Evolutionary conservation across 2,797 vertebrate genomes (phyloP).

Genomic region (Hyperoplus lanceolatus): DNA sequence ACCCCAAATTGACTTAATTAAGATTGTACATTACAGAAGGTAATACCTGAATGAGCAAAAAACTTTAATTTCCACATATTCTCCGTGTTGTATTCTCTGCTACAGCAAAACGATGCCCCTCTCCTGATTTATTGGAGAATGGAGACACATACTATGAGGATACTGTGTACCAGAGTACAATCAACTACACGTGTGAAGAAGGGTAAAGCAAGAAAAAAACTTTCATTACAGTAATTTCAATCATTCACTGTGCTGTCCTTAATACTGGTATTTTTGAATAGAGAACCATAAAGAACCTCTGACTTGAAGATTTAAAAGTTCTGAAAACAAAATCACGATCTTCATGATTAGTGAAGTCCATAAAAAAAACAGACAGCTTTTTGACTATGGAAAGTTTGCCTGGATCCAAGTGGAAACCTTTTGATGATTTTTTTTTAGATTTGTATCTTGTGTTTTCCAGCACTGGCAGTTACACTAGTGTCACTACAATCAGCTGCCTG

Average conservation of each 20-base stretch:
- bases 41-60: background rate
- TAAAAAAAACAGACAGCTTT: background rate
- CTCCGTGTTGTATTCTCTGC: constrained; percentile 11
- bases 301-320: background rate
- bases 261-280: background rate
- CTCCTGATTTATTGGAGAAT: constrained; percentile 78
- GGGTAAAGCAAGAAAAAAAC: constrained; percentile 83
- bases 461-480: background rate
- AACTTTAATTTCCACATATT: background rate
- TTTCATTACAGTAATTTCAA: too few relatives aligned
- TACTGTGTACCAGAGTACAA: constrained; percentile 78
- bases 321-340: background rate
- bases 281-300: background rate
- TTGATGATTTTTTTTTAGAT: background rate
- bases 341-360: background rate
- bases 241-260: background rate
- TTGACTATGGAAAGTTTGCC: background rate
- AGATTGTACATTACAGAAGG: background rate
- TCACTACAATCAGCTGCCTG: background rate
- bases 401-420: background rate
- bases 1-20: background rate
- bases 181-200: constrained; percentile 86
- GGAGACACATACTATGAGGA: constrained; percentile 82
- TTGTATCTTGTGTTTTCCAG: background rate
- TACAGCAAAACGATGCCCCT: constrained; percentile 86